Evolutionary conservation across 2,113 vertebrate genomes (phyloP).

Genomic region (Dipodomys spectabilis): DNA sequence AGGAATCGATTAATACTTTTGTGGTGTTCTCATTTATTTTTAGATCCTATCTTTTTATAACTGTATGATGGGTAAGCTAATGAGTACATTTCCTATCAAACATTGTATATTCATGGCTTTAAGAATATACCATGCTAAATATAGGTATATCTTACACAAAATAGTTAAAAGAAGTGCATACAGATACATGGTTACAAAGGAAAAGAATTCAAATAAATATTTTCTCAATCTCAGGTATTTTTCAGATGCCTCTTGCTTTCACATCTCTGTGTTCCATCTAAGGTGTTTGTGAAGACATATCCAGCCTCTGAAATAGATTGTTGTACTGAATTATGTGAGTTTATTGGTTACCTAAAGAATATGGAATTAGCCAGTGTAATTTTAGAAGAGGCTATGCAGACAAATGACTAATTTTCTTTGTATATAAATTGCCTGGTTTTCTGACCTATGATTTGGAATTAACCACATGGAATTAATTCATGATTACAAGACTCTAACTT

Average conservation of each 20-base stretch:
- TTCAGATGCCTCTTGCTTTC: neutral
- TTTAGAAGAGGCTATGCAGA: neutral
- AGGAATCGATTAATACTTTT: neutral
- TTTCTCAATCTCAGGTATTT: constrained; percentile 8
- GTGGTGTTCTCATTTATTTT: neutral
- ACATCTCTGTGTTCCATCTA: neutral
- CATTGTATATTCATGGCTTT: too few species aligned
- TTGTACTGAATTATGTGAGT: neutral
- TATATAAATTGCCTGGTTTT: too few species aligned
- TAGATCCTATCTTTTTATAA: neutral
- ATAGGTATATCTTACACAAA: neutral
- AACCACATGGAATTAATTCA: too few species aligned
- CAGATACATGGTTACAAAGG: neutral
- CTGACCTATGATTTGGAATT: too few species aligned
- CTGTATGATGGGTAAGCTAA: too few species aligned
- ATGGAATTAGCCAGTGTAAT: neutral
- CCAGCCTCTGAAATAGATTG: neutral
- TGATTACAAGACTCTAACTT: too few species aligned
- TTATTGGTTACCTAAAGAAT: neutral
- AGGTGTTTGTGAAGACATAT: neutral
- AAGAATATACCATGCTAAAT: neutral
- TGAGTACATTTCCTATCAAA: too few species aligned
- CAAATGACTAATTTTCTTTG: neutral
- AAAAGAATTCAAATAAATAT: neutral
- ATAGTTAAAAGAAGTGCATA: neutral